Evolutionary conservation across 2,797 vertebrate genomes (phyloP), one percentile per base, ranked within the genome.

Genomic region (Danio albolineatus): DNA sequence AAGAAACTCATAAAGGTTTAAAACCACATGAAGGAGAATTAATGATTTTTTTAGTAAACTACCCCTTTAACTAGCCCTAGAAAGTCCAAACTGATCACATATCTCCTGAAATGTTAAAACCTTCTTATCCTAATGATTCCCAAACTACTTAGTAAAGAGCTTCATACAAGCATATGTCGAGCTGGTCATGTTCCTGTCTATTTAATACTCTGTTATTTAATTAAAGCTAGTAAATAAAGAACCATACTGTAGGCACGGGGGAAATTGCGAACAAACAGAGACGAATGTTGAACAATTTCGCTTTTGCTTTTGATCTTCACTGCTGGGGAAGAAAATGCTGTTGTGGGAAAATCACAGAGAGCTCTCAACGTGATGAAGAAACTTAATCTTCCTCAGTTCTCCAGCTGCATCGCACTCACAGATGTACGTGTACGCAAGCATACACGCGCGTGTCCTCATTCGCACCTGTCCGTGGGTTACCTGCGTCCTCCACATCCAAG

Each of bases 191-290:
- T 66, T 64, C 46, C 77, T 53, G 1, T 49, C 49, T 83, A 48
- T 80, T 83, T 61, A 76, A 66, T 80, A 69, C 19, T 14, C 57
- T 66, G 66, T 66, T 62, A 60, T 76, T 72, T 53, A 60, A 83
- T 83, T 80, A 49, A 62, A 51, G 49, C 17, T 12, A 7, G 64
- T 78, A 73, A 79, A 78, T 51, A 10, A 66, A 72, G 17, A 62
- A 70, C n/a, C 49, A 56, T 41, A 67, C 76, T 44, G 49, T 41
- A 13, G 10, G 10, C 70, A 57, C 62, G 1, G 60, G 82, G 71
- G 78, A 66, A 61, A 65, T 60, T 28, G 49, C 41, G 54, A 62
- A 61, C 71, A 74, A 82, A 79, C 56, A 44, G 70, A 46, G 13
- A 43, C 36, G 14, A 44, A 51, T 76, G 73, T 76, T 59, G 51